A percentile compares a stretch with the other conserved stretches of the same genome.
Evolutionary conservation across 1,140 invertebrate genomes (phyloP).

Genomic region (Arctopsyche grandis): DNA sequence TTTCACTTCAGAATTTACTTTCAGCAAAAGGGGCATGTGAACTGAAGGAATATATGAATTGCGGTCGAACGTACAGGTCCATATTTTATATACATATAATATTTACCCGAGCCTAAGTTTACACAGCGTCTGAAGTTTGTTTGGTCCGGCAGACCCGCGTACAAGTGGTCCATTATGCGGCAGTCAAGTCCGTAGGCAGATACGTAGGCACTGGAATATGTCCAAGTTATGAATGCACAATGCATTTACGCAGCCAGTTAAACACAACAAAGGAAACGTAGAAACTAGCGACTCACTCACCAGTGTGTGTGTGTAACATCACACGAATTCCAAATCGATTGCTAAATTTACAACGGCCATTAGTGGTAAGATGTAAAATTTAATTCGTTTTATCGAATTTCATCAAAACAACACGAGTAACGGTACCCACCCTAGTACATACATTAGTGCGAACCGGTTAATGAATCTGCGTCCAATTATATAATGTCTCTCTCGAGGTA

Average conservation of each 20-base stretch:
- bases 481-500: too few relatives aligned
- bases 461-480: not conserved
- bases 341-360: too few relatives aligned
- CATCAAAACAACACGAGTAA: conserved; percentile 6
- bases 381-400: not conserved
- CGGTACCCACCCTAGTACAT: not conserved
- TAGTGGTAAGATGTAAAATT: not conserved
- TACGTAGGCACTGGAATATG: not conserved
- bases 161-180: conserved; percentile 19
- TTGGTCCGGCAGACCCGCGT: conserved; percentile 9
- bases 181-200: not conserved
- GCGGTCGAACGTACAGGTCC: not conserved
- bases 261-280: not conserved
- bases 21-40: not conserved
- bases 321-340: too few relatives aligned
- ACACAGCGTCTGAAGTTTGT: conserved; percentile 28
- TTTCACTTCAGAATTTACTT: too few relatives aligned
- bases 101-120: conserved; percentile 8
- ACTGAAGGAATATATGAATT: conserved; percentile 2
- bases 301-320: too few relatives aligned
- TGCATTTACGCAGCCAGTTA: conserved; percentile 9
- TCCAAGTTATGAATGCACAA: conserved; percentile 27
- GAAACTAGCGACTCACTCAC: too few relatives aligned
- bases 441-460: conserved; percentile 7
- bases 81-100: conserved; percentile 12